Conservation (phyloP, 2,113 vertebrate species). For the Mohoua ochrocephala region DNA sequence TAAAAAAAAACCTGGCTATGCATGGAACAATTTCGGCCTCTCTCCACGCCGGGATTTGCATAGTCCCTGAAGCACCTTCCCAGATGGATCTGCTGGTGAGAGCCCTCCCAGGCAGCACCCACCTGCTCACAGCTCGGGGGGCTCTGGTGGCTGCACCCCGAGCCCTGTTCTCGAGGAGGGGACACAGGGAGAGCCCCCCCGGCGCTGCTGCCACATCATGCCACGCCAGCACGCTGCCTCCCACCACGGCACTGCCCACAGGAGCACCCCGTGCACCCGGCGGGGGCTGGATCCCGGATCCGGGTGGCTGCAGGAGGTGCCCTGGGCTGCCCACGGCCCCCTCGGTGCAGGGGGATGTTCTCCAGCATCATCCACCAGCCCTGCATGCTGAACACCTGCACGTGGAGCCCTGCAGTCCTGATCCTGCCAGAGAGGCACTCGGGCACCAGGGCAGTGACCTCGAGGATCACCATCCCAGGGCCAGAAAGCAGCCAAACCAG, state of each 20-base stretch:
- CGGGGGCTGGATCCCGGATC: not conserved
- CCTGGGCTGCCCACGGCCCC: not conserved
- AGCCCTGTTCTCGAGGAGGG: not conserved
- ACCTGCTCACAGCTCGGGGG: not conserved
- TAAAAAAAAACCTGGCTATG: not conserved
- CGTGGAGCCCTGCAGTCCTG: not conserved
- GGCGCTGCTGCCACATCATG: rapidly evolving
- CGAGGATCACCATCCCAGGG: not conserved
- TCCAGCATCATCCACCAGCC: not conserved
- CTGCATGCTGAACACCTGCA: rapidly evolving
- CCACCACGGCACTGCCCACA: rapidly evolving
- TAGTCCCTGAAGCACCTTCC: not conserved
- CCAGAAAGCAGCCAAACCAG: not conserved
- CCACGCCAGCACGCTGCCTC: not conserved
- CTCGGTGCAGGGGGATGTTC: not conserved
- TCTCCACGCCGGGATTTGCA: not conserved
- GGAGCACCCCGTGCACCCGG: rapidly evolving
- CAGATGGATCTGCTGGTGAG: not conserved
- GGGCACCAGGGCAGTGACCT: rapidly evolving
- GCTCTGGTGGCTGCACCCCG: not conserved
- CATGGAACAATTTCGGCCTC: not conserved
- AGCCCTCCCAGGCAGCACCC: not conserved
- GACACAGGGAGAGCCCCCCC: not conserved
- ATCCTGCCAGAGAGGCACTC: not conserved
- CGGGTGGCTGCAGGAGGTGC: not conserved